Base-by-base conservation (phyloP, 2,888 invertebrate genomes). In the Tillus elongatus region DNA sequence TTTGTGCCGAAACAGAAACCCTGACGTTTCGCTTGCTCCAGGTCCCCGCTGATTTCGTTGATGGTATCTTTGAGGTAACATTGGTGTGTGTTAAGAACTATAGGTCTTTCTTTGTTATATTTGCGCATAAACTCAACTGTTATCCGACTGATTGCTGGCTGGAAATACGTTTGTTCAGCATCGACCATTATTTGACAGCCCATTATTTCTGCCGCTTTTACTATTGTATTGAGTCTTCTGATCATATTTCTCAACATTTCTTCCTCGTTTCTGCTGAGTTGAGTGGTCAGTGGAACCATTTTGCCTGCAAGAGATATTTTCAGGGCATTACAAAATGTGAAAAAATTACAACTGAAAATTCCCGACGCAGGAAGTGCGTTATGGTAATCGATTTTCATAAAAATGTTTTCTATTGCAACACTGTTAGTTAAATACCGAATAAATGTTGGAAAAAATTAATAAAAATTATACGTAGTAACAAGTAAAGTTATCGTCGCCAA, bases 151-250 rank as follows among this genome's bases (percentile, higher is more conserved):
- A 96, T 95, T 36, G 93, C 95, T 3, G 92, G 91, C 68, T 96
- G 95, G 73, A 95, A 93, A 70, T 95, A 96, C 0, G 91, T 88
- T 68, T 95, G 95, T 61, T 95, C 95, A 1, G 95, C 95, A 66
- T 95, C 95, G 41, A 95, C 81, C 93, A 95, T 93, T 54, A 95
- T 79, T 48, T 93, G 76, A 3, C 93, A 90, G 56, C 91, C 87
- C 46, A 83, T 70, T 26, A 83, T 83, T 44, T 79, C 75, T 2
- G 90, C 90, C 51, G 84, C 82, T 71, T 82, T 75, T 42, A 86
- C 87, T 54, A 95, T 82, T 45, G 77, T 79, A 64, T 90, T 86
- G 39, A 93, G 67, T 46, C 95, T 71, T 35, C 86, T 72, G 58
- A 95, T 76, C 92, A 95, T 92, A 65, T 93, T 93, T 39, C 86